phyloP scores from a whole-genome alignment of 2,113 vertebrate genomes.

The Antechinus stuartii region DNA sequence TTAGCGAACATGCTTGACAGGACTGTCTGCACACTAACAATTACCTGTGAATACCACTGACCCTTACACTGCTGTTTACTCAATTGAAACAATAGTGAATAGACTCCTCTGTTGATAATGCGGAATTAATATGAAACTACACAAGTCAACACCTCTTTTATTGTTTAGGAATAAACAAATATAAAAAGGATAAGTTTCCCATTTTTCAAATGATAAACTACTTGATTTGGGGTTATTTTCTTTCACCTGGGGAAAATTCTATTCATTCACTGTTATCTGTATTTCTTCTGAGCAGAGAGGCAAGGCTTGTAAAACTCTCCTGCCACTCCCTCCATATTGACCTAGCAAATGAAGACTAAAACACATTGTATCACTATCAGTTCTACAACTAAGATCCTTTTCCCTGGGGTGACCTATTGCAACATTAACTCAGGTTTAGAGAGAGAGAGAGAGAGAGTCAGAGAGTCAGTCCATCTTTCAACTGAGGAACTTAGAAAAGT shows the following conservation, averaged over 20 bases:
- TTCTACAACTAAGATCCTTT: background rate
- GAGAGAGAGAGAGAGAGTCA: no score
- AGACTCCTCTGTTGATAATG: slow-evolving; percentile 87
- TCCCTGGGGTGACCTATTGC: background rate
- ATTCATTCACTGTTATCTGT: background rate
- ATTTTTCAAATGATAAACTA: slow-evolving; percentile 48
- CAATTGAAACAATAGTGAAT: slow-evolving; percentile 88
- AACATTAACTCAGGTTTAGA: background rate
- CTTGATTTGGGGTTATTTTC: slow-evolving; percentile 58
- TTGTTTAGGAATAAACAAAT: slow-evolving; percentile 77
- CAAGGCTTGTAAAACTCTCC: slow-evolving; percentile 40
- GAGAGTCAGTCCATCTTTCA: background rate
- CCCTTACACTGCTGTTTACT: slow-evolving; percentile 91
- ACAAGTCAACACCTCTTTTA: slow-evolving; percentile 83
- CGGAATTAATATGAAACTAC: slow-evolving; percentile 85
- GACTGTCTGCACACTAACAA: slow-evolving; percentile 89
- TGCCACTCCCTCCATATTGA: slow-evolving; percentile 19
- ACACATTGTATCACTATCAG: background rate
- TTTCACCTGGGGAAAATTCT: slow-evolving; percentile 42
- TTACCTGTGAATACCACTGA: slow-evolving; percentile 91
- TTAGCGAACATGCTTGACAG: slow-evolving; percentile 89
- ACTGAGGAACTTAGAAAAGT: background rate
- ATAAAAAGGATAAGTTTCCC: slow-evolving; percentile 62
- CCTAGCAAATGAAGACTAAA: slow-evolving; percentile 48
- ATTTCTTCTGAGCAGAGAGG: background rate